Evolutionary conservation across 2,113 vertebrate species (phyloP).

Genomic region (Scytalopus superciliaris): DNA sequence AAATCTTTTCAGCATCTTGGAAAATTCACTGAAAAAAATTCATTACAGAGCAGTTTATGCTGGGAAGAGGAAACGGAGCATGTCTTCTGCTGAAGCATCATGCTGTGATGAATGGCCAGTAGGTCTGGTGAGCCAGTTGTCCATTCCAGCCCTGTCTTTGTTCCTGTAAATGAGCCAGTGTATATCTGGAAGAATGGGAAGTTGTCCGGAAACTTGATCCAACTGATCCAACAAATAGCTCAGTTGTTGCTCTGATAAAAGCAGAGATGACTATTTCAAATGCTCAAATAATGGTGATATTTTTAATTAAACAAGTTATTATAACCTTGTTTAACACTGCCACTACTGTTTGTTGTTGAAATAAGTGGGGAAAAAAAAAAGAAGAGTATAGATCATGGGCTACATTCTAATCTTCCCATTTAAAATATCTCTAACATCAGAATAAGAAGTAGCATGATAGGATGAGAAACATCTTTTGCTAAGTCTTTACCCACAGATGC

Average conservation of each 20-base stretch:
- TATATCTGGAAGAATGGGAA: slow-evolving; percentile 22
- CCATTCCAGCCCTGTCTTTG: background rate
- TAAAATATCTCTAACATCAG: background rate
- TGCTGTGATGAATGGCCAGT: background rate
- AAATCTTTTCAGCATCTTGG: background rate
- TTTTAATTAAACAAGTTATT: background rate
- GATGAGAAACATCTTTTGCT: background rate
- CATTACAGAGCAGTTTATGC: background rate
- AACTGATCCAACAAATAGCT: slow-evolving; percentile 29
- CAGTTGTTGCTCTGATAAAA: background rate
- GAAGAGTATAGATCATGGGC: background rate
- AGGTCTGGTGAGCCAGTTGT: slow-evolving; percentile 3
- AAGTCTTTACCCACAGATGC: background rate
- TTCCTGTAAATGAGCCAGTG: slow-evolving; percentile 35
- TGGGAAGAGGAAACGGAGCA: background rate
- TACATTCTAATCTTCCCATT: background rate
- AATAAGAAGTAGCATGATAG: background rate
- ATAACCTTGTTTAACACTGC: background rate
- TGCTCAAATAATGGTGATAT: background rate
- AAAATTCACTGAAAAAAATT: slow-evolving; percentile 6
- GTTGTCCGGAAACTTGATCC: slow-evolving; percentile 15
- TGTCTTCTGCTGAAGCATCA: slow-evolving; percentile 20
- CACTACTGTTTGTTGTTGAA: background rate
- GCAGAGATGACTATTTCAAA: background rate
- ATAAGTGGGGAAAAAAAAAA: background rate